A percentile compares a stretch with the other conserved stretches of the same genome.
phyloP scores from a whole-genome alignment of 2,797 vertebrate genomes.

The Galagoides demidoff region DNA sequence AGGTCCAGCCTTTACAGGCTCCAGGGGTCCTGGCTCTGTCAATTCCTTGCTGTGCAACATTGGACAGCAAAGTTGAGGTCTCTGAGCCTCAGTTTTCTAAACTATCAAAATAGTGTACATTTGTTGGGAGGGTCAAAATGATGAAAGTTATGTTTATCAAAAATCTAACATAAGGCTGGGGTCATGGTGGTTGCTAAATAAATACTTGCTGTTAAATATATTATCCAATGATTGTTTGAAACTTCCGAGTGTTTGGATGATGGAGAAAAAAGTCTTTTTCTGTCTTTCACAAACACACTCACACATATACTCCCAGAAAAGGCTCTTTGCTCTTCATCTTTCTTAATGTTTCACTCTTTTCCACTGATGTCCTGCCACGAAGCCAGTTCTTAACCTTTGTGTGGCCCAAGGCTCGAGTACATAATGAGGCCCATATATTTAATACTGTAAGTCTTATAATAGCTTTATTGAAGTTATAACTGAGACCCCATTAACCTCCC shows the following conservation, averaged over 20 bases:
- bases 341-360: not conserved
- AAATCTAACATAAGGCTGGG: not conserved
- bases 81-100: constrained; percentile 11
- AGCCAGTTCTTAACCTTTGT: not conserved
- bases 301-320: not conserved
- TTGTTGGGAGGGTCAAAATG: not conserved
- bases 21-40: not conserved
- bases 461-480: not conserved
- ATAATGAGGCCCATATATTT: not conserved
- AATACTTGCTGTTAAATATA: not conserved
- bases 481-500: not conserved
- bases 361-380: not conserved
- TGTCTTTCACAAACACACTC: not conserved
- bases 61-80: not conserved
- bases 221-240: not conserved
- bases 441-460: not conserved
- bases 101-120: not conserved
- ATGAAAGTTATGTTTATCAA: not conserved
- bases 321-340: not conserved
- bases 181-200: not conserved
- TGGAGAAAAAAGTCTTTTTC: not conserved
- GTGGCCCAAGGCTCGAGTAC: not conserved
- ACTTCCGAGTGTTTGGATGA: not conserved
- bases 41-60: not conserved
- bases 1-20: not conserved